Base-by-base conservation (phyloP, 2,888 invertebrate genomes). In the Stenodema calcarata region DNA sequence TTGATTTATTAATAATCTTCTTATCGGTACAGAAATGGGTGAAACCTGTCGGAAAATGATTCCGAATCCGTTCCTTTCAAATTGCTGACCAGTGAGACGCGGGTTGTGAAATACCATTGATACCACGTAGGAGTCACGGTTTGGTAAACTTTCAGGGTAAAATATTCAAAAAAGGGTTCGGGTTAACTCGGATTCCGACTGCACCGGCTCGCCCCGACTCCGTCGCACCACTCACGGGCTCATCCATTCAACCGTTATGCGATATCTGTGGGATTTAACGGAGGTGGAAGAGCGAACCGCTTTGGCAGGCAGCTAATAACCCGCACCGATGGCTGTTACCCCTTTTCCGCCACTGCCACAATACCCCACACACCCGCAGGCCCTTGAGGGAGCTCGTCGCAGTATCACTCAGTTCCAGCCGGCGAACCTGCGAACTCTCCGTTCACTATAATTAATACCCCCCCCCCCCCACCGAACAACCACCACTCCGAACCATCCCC, bases 391-490 rank as follows among this genome's bases (percentile, higher is more conserved):
- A 44, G 41, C 44, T 42, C 78, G 78, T 42, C 78, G 78, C 78
- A 78, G 78, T 42, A 78, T 41, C 78, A 78, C 78, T 78, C 78
- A 78, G 78, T 78, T 44, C 44, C 78, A 78, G 78, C 78, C 78
- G 78, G 78, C 78, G 44, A 78, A 44, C 44, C 78, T 78, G 44
- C 78, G 62, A 62, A 62, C 62, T 62, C n/a, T n/a, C 62, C 18
- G 41, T 47, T 78, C 78, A 42, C 78, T 78, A 78, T 78, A 78
- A 78, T 78, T 78, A 78, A 78, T 78, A 42, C 78, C 78, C 35
- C 35, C 35, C 35, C 35, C 35, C 35, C 35, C 35, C 35, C 35
- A n/a, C n/a, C n/a, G n/a, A n/a, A n/a, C n/a, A n/a, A n/a, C n/a
- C n/a, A n/a, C n/a, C n/a, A n/a, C 78, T 78, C 42, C 44, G 44